A percentile compares a stretch with the other conserved stretches of the same genome.
phyloP scores from a whole-genome alignment of 2,113 vertebrate genomes.

The Martes martes region DNA sequence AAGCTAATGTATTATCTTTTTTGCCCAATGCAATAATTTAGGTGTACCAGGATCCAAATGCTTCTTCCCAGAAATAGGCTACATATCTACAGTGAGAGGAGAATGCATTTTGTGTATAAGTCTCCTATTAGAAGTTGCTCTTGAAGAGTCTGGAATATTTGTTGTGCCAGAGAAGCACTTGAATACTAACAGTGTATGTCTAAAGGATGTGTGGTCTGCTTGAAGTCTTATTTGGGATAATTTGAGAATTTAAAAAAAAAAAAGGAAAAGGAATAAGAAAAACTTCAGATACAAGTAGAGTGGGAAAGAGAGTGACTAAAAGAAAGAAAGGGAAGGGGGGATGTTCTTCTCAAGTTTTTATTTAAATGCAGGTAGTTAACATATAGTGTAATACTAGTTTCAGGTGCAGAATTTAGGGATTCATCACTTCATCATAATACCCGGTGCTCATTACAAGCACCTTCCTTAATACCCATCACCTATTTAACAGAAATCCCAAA shows the following conservation, averaged over 20 bases:
- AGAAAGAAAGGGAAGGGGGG: not conserved
- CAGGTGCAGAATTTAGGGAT: not conserved
- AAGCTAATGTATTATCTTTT: not conserved
- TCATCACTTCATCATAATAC: not conserved
- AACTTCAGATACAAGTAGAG: not conserved
- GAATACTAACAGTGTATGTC: not conserved
- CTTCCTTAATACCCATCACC: not conserved
- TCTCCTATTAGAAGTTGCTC: not conserved
- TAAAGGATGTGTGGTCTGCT: not conserved
- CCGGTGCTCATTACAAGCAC: not conserved
- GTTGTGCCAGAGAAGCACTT: not conserved
- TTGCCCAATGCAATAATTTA: not conserved
- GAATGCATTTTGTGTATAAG: not conserved
- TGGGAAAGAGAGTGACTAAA: not conserved
- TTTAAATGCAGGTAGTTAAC: not conserved
- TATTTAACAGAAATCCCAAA: not conserved
- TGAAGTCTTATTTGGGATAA: not conserved
- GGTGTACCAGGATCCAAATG: not conserved
- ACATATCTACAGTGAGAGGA: not conserved
- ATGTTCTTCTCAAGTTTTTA: not conserved
- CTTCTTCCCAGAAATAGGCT: not conserved
- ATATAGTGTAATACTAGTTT: not conserved
- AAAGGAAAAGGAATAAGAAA: not conserved
- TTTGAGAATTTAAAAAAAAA: not conserved
- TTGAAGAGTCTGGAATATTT: not conserved